A percentile compares a stretch with the other conserved stretches of the same genome.
phyloP scores from a whole-genome alignment of 1,140 invertebrate species.

The Magallana gigas region DNA sequence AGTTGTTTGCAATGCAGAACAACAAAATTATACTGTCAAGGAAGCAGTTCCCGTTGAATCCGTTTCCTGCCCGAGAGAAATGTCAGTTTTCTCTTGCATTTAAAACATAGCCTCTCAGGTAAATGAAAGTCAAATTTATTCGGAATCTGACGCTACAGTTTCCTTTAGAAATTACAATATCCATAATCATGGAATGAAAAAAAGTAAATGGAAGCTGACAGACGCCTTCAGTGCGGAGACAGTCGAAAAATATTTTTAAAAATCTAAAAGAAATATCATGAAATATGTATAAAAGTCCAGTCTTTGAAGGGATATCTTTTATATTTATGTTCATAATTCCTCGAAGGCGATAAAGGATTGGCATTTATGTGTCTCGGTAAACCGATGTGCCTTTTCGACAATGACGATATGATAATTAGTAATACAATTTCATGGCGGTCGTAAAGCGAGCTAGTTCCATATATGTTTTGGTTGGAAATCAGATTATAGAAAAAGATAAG shows the following conservation, averaged over 20 bases:
- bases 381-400: background rate
- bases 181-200: constrained; percentile 6
- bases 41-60: background rate
- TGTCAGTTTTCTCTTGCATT: background rate
- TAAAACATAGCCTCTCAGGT: constrained; percentile 14
- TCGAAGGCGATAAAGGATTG: background rate
- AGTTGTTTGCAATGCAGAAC: background rate
- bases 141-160: constrained; percentile 25
- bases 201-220: constrained; percentile 1
- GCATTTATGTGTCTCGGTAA: constrained; percentile 33
- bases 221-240: background rate
- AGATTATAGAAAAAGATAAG: no score
- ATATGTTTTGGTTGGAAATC: no score
- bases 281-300: constrained; percentile 28
- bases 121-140: constrained; percentile 24
- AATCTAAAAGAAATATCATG: constrained; percentile 11
- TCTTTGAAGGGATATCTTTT: constrained; percentile 7
- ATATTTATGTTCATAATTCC: constrained; percentile 35
- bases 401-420: constrained; percentile 23
- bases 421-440: background rate
- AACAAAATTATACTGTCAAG: constrained; percentile 19
- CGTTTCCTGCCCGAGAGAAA: background rate
- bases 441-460: background rate
- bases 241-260: background rate
- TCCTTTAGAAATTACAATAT: background rate